Evolutionary conservation across 2,113 vertebrate genomes (phyloP).

Genomic region (Sceloporus undulatus): DNA sequence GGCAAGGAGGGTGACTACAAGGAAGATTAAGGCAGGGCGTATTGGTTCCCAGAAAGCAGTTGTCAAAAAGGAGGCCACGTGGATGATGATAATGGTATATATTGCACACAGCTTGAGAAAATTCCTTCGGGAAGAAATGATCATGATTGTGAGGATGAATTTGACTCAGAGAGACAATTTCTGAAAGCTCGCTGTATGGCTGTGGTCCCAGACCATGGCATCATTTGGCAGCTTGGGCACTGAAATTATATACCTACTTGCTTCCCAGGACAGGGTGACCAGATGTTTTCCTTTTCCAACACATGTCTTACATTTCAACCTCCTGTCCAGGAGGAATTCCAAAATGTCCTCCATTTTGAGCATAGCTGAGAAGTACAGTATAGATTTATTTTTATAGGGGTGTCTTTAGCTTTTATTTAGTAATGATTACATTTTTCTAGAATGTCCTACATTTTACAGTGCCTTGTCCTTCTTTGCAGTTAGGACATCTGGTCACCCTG

Average conservation of each 20-base stretch:
- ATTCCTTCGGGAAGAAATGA: slow-evolving; percentile 42
- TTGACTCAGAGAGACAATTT: slow-evolving; percentile 24
- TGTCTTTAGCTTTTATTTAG: too few relatives aligned
- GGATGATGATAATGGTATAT: background rate
- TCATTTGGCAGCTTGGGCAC: background rate
- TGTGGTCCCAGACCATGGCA: slow-evolving; percentile 8
- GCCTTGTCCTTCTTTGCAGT: too few relatives aligned
- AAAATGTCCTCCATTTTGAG: too few relatives aligned
- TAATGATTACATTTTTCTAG: too few relatives aligned
- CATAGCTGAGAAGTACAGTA: too few relatives aligned
- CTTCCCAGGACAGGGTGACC: too few relatives aligned
- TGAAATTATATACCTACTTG: background rate
- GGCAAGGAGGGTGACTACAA: slow-evolving; percentile 45
- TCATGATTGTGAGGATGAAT: slow-evolving; percentile 38
- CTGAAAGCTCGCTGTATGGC: slow-evolving; percentile 40
- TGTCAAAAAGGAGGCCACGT: slow-evolving; percentile 45
- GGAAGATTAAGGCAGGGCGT: slow-evolving; percentile 61
- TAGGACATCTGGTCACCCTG: too few relatives aligned
- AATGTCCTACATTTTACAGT: too few relatives aligned
- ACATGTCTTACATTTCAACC: too few relatives aligned
- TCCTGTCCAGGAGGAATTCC: too few relatives aligned
- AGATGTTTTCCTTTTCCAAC: too few relatives aligned
- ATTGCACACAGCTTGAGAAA: slow-evolving; percentile 33
- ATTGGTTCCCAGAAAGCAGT: slow-evolving; percentile 56
- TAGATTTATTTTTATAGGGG: too few relatives aligned